phyloP scores from a whole-genome alignment of 2,888 invertebrate genomes.

The Tipula unca region DNA sequence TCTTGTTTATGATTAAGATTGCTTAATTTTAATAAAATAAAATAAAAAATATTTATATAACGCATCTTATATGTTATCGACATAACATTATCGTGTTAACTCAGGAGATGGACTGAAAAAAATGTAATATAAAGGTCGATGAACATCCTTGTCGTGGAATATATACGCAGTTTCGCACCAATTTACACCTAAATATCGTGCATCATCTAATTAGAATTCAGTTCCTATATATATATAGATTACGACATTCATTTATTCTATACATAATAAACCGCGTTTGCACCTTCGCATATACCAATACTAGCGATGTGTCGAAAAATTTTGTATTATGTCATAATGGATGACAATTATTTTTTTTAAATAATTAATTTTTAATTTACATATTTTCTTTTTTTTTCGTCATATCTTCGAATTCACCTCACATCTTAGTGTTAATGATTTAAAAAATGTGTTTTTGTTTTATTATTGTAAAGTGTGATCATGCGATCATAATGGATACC shows the following conservation, averaged over 20 bases:
- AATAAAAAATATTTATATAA: not conserved
- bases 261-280: not conserved
- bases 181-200: not conserved
- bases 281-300: not conserved
- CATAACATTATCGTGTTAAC: not conserved
- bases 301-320: too few species aligned
- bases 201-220: not conserved
- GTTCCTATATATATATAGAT: not conserved
- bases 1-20: not conserved
- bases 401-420: not conserved
- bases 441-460: too few species aligned
- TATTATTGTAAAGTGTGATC: too few species aligned
- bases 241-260: not conserved
- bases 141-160: not conserved
- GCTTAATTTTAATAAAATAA: not conserved
- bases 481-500: too few species aligned
- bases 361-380: not conserved
- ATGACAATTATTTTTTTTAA: not conserved
- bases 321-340: not conserved
- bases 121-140: not conserved
- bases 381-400: not conserved
- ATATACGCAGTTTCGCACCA: not conserved
- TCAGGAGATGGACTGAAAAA: not conserved
- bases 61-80: not conserved
- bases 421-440: not conserved